Evolutionary conservation across 2,888 invertebrate species (phyloP).

Genomic region (Schizaphis graminum): DNA sequence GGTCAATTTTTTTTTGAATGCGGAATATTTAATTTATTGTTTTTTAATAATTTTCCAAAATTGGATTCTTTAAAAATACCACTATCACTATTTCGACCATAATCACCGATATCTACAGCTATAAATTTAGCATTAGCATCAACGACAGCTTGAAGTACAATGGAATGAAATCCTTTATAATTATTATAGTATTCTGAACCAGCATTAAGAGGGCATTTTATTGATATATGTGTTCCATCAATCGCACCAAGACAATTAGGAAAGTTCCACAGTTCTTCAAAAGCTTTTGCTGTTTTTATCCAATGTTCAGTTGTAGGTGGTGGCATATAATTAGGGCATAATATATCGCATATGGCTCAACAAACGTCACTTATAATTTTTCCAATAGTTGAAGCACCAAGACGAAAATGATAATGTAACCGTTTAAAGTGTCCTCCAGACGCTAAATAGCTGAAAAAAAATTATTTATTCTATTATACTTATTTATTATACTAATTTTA

Average conservation of each 20-base stretch:
- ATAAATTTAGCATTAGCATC: no score
- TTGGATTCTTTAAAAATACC: background rate
- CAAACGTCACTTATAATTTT: no score
- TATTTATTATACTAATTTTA: no score
- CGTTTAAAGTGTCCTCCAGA: no score
- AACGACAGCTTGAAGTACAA: slow-evolving; percentile 16
- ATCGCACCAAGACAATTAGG: no score
- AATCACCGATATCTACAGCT: no score
- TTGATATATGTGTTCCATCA: background rate
- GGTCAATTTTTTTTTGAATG: background rate
- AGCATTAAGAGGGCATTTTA: background rate
- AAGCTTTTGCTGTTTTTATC: slow-evolving; percentile 18
- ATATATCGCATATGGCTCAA: slow-evolving; percentile 6
- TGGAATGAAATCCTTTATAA: slow-evolving; percentile 2
- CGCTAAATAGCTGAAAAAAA: no score
- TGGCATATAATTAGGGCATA: background rate
- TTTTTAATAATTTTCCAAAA: slow-evolving; percentile 18
- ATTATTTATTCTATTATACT: no score
- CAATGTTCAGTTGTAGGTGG: background rate
- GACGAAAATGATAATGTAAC: no score
- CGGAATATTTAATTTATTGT: slow-evolving; percentile 17
- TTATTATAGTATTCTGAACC: slow-evolving; percentile 17
- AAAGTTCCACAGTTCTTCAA: slow-evolving; percentile 32
- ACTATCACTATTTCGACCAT: no score
- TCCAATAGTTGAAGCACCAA: no score